Base-by-base conservation (phyloP, 2,113 vertebrate genomes). In the Myocastor coypus region DNA sequence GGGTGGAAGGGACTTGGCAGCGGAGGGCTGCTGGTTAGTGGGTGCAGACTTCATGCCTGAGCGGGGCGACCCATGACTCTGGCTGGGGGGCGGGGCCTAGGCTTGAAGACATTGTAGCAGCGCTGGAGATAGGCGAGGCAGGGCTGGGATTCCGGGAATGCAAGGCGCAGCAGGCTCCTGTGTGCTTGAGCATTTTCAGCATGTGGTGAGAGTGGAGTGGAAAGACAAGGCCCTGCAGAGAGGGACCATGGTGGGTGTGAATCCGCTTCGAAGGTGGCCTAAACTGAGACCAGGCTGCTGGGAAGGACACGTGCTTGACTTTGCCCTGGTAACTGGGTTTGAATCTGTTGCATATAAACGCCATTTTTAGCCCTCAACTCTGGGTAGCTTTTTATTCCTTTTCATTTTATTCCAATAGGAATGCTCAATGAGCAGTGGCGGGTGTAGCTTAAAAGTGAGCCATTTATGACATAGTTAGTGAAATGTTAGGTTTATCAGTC, bases 401-500 rank as follows among this genome's bases (percentile, higher is more conserved):
- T 92, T 71, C 4, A 64, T 64, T 83, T 87, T 96, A 55, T 91
- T 83, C n/a, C 69, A 46, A 17, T 19, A 86, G 37, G 66, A 93
- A 61, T 94, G 61, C 61, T 16, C 89, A 83, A 64, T 52, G 59
- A 93, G n/a, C 8, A 11, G 34, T 66, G 59, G 42, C 52, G 92
- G 14, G 55, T 50, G 1, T 83, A 59, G 61, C 26, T 84, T 80
- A 80, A 34, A 93, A 84, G 91, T 63, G 1, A 87, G 63, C n/a
- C 46, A 17, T 28, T 59, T 86, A 1, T 93, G 42, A 17, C 30
- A 24, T 91, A 73, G 94, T 96, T 91, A 92, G 93, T 97, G 69
- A 85, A 97, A 95, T 87, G 30, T 68, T 97, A 63, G 75, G 89
- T 69, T 71, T 86, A 0, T 96, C 13, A 75, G 80, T 66, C 81